A percentile compares a stretch with the other conserved stretches of the same genome.
Evolutionary conservation across 2,888 invertebrate genomes (phyloP).

Genomic region (Teleogryllus oceanicus): DNA sequence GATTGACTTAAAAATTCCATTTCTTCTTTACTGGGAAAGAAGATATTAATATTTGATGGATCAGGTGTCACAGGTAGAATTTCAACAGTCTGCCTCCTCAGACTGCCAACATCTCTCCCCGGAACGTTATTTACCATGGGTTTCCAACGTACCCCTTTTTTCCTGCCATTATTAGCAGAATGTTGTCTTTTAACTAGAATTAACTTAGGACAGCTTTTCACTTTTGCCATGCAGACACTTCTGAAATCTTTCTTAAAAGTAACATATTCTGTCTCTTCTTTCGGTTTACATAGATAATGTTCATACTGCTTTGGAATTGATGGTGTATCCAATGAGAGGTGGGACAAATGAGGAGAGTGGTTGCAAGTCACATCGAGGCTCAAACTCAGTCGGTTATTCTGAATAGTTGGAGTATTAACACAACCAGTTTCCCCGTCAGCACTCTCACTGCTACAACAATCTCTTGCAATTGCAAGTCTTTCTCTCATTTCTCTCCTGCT

Average conservation of each 20-base stretch:
- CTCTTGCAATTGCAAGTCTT: too few species aligned
- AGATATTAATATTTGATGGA: not conserved
- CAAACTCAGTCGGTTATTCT: not conserved
- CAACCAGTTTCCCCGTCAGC: not conserved
- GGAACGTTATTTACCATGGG: conserved; percentile 38
- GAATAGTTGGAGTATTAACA: not conserved
- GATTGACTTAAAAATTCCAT: not conserved
- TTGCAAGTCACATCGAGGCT: not conserved
- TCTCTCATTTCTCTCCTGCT: too few species aligned
- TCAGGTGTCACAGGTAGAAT: conserved; percentile 9
- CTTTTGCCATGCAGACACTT: conserved; percentile 35
- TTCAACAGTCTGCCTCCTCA: conserved; percentile 37
- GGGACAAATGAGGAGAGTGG: not conserved
- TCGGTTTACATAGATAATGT: not conserved
- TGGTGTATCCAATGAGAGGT: not conserved
- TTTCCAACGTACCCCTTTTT: conserved; percentile 46
- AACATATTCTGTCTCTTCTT: conserved; percentile 5
- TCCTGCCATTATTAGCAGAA: conserved; percentile 41
- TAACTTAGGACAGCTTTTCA: conserved; percentile 42
- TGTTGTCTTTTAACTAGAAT: conserved; percentile 42
- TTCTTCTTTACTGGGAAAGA: not conserved
- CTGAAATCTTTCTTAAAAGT: conserved; percentile 31
- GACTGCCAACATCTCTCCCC: conserved; percentile 30
- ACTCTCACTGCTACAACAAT: not conserved
- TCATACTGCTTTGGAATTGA: not conserved